These are phyloP conservation scores for Artibeus jamaicensis DNA, from an alignment of 2,797 vertebrate species.

Conservation along the genomic window DNA sequence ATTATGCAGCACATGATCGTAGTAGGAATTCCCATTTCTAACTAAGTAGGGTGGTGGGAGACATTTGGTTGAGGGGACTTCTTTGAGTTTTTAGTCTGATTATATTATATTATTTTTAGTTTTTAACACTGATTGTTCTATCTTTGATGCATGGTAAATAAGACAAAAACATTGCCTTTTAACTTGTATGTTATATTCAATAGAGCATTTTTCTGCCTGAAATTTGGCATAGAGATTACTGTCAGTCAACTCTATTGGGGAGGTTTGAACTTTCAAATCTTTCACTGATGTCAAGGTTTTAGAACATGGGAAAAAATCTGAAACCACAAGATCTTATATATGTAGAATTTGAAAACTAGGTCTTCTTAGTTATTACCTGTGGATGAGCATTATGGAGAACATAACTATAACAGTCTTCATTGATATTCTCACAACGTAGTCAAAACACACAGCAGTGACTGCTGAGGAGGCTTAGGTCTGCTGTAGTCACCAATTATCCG, in stretches of 20 bases:
- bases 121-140: not conserved
- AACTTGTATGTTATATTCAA: not conserved
- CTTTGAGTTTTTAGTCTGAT: not conserved
- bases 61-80: not conserved
- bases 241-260: not conserved
- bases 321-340: not conserved
- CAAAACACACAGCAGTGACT: not conserved
- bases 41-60: not conserved
- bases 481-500: not conserved
- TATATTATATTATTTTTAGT: no score
- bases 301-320: not conserved
- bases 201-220: not conserved
- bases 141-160: not conserved
- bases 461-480: not conserved
- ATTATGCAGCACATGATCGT: not conserved
- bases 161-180: not conserved
- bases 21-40: not conserved
- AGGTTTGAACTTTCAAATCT: not conserved
- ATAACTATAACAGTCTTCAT: not conserved
- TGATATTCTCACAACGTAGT: not conserved
- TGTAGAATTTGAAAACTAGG: not conserved
- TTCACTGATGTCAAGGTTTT: not conserved
- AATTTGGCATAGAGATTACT: not conserved
- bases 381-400: not conserved
- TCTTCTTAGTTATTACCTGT: not conserved